Evolutionary conservation across 1,140 invertebrate species (phyloP).

Genomic region (Araneus ventricosus): DNA sequence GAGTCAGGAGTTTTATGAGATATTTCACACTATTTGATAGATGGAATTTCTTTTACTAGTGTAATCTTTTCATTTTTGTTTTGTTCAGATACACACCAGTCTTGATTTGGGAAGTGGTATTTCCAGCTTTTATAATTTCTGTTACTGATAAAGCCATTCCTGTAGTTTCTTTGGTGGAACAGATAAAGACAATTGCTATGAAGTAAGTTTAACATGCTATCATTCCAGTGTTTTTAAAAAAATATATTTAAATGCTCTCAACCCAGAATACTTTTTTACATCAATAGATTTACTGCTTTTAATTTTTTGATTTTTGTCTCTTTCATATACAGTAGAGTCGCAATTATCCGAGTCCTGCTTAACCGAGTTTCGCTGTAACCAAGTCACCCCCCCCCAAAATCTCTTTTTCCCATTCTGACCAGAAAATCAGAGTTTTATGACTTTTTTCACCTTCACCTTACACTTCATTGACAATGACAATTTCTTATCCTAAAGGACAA

Average conservation of each 20-base stretch:
- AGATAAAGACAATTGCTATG: conserved; percentile 84
- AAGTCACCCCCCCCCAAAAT: no score
- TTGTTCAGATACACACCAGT: conserved; percentile 84
- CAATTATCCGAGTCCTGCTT: no score
- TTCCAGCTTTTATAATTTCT: conserved; percentile 85
- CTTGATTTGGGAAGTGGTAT: conserved; percentile 87
- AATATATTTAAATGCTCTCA: not conserved
- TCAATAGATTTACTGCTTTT: no score
- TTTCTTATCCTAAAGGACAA: no score
- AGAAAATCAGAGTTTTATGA: no score
- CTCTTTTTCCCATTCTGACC: no score
- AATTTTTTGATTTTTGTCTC: no score
- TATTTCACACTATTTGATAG: not conserved
- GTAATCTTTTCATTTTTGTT: not conserved
- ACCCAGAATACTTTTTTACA: no score
- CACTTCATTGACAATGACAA: no score
- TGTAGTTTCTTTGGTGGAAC: conserved; percentile 82
- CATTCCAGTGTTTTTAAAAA: not conserved
- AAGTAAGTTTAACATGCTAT: conserved; percentile 75
- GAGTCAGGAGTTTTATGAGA: not conserved
- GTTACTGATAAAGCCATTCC: conserved; percentile 80
- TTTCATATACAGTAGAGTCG: no score
- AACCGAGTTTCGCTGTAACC: no score
- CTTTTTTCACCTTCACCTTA: no score
- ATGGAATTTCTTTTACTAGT: not conserved